Percentiles rank a stretch among this genome's conserved stretches.
phyloP scores from a whole-genome alignment of 2,113 vertebrate species.

The Passer montanus region DNA sequence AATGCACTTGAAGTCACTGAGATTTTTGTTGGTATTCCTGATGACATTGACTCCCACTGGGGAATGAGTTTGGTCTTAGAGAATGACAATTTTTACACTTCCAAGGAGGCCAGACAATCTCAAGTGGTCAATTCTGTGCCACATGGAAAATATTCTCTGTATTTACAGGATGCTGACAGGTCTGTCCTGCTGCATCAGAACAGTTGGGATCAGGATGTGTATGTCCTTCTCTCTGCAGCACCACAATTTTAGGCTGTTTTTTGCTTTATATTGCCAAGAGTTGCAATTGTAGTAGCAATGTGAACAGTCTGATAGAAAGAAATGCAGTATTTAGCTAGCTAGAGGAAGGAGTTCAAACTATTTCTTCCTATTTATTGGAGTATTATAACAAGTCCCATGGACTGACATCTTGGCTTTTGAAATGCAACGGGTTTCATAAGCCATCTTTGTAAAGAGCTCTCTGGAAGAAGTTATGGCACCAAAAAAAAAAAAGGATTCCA shows the following conservation, averaged over 20 bases:
- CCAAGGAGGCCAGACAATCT: neutral
- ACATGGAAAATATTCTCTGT: neutral
- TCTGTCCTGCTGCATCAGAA: neutral
- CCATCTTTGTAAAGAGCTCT: neutral
- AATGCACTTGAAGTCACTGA: neutral
- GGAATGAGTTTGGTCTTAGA: neutral
- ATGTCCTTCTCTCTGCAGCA: neutral
- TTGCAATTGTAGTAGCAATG: neutral
- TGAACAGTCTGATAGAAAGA: neutral
- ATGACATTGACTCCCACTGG: neutral
- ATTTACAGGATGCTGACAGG: neutral
- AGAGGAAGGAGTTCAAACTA: neutral
- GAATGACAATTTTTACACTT: neutral
- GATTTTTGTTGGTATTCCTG: neutral
- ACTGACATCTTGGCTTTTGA: neutral
- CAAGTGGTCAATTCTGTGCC: neutral
- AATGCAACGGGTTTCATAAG: neutral
- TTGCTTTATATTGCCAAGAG: neutral
- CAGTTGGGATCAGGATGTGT: neutral
- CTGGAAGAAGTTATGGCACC: neutral
- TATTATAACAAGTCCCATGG: neutral
- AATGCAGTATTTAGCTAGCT: neutral
- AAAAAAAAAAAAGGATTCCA: neutral
- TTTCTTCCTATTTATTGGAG: neutral
- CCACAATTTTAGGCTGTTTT: neutral